phyloP scores from a whole-genome alignment of 2,113 vertebrate species.

The Hypanus sabinus region DNA sequence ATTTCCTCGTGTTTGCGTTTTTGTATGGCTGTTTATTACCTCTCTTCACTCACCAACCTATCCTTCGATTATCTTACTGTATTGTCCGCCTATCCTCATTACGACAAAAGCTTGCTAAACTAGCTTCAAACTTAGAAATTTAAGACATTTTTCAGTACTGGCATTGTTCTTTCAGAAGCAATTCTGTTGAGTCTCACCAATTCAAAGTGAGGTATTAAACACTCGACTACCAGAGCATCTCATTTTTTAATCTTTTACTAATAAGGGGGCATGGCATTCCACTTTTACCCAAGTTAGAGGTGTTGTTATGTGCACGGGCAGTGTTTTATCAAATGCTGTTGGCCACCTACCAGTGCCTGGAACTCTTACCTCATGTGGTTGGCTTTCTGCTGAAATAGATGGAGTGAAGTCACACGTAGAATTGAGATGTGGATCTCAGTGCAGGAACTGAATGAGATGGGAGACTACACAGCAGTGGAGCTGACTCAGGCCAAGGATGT shows the following conservation, averaged over 20 bases:
- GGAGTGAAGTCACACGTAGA: slow-evolving; percentile 88
- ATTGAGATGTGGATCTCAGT: slow-evolving; percentile 89
- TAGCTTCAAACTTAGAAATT: neutral
- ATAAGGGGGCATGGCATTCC: neutral
- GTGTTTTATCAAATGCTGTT: neutral
- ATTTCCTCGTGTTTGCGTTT: no score
- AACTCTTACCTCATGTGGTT: neutral
- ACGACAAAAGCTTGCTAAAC: neutral
- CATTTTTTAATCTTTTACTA: neutral
- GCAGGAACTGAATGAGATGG: slow-evolving; percentile 87
- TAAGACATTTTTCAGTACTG: neutral
- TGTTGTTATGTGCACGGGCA: neutral
- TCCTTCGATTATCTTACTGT: neutral
- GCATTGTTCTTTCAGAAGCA: neutral
- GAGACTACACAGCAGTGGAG: slow-evolving; percentile 86
- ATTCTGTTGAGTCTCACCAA: neutral
- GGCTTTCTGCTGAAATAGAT: slow-evolving; percentile 56
- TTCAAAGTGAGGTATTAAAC: neutral
- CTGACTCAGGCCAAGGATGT: slow-evolving; percentile 82
- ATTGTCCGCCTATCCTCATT: neutral
- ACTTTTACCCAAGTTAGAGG: neutral
- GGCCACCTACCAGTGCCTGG: neutral
- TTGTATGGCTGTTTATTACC: neutral
- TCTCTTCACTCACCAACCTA: neutral
- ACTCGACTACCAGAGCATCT: neutral